Conservation (phyloP, 1,140 invertebrate genomes). For the Drosophila busckii region DNA sequence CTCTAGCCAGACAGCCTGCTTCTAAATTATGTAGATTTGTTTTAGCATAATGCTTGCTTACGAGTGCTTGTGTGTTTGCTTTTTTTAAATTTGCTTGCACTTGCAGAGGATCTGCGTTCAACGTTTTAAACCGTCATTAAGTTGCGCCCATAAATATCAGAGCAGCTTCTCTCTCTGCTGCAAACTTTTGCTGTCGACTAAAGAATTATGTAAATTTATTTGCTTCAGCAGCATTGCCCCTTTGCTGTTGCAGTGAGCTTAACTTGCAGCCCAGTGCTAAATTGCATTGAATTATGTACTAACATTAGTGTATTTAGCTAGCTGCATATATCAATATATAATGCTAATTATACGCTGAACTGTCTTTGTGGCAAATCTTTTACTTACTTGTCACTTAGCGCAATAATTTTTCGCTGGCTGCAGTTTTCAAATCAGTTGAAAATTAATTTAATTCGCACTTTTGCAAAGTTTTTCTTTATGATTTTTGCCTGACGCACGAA, state of each 20-base stretch:
- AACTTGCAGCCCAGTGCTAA: conserved; percentile 9
- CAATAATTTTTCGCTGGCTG: conserved; percentile 45
- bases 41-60: conserved; percentile 62
- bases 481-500: conserved; percentile 29
- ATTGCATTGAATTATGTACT: conserved; percentile 24
- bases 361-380: neutral
- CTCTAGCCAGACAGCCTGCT: conserved; percentile 40
- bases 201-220: conserved; percentile 72
- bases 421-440: conserved; percentile 67
- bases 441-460: conserved; percentile 75
- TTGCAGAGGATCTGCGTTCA: conserved; percentile 45
- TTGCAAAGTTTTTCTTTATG: conserved; percentile 61
- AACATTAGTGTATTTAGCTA: no score
- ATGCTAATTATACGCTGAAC: no score
- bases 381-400: conserved; percentile 23
- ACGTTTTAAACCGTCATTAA: conserved; percentile 74
- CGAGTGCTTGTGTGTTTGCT: conserved; percentile 14
- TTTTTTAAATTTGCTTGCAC: conserved; percentile 8
- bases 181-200: conserved; percentile 12
- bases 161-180: conserved; percentile 6
- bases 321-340: no score
- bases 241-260: conserved; percentile 41
- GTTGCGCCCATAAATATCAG: conserved; percentile 69
- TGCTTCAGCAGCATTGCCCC: conserved; percentile 44
- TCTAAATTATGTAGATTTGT: conserved; percentile 76